Evolutionary conservation across 1,140 invertebrate genomes (phyloP).

Genomic region (Mycetomoellerius zeteki): DNA sequence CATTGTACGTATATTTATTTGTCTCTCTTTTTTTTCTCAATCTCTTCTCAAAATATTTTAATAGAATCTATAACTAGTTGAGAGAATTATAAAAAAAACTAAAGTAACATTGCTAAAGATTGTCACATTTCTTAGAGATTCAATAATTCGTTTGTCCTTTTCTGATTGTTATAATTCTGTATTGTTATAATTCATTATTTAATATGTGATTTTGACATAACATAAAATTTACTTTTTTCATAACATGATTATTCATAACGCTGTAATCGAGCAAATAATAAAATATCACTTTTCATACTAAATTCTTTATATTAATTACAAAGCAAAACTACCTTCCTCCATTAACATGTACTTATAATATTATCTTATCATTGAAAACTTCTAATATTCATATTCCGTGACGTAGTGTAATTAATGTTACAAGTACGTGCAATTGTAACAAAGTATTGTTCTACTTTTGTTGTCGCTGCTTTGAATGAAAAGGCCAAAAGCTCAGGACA

Average conservation of each 20-base stretch:
- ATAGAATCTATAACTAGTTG: neutral
- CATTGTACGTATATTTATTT: neutral
- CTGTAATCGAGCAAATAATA: neutral
- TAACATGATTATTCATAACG: neutral
- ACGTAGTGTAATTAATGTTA: conserved; percentile 30
- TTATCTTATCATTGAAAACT: conserved; percentile 18
- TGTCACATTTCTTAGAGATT: neutral
- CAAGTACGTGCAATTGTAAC: conserved; percentile 14
- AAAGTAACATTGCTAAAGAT: neutral
- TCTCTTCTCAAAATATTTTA: neutral
- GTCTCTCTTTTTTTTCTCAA: neutral
- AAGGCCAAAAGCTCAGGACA: conserved; percentile 37
- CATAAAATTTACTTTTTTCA: neutral
- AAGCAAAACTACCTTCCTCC: no score
- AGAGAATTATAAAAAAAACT: neutral
- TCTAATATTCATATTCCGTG: conserved; percentile 5
- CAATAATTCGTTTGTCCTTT: neutral
- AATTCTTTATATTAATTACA: conserved; percentile 18
- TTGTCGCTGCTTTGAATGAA: conserved; percentile 15
- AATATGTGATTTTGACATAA: neutral
- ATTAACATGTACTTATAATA: neutral
- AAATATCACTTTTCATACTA: conserved; percentile 9
- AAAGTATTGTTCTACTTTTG: conserved; percentile 1
- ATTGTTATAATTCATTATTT: conserved; percentile 3
- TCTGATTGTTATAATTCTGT: neutral